Conservation (phyloP, 2,888 invertebrate species). For the Podabrus alpinus region DNA sequence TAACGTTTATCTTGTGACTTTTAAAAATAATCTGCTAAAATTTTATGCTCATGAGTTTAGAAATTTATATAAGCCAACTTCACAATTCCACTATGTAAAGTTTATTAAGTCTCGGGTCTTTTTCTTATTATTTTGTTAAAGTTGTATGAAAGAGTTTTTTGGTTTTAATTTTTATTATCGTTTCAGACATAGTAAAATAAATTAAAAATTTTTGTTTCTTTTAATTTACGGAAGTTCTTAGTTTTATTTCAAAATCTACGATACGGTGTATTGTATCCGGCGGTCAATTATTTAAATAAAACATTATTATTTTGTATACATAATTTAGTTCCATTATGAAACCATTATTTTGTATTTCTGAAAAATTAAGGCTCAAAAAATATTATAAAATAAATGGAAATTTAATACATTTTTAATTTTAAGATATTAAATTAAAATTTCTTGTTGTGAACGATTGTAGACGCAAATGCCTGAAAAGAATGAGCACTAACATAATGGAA, state of each 20-base stretch:
- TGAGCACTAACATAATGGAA: constrained; percentile 12
- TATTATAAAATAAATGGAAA: not conserved
- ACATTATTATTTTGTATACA: not conserved
- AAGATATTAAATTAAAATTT: not conserved
- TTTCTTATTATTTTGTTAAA: not conserved
- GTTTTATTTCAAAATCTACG: not conserved
- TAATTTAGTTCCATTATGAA: not conserved
- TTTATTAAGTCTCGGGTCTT: not conserved
- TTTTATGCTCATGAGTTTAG: not conserved
- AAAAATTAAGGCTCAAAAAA: not conserved
- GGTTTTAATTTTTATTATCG: not conserved
- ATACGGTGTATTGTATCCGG: not conserved
- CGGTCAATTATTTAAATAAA: not conserved
- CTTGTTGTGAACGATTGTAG: not conserved
- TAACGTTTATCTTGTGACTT: not conserved
- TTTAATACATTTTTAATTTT: not conserved
- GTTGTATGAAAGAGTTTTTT: not conserved
- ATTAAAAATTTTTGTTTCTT: not conserved
- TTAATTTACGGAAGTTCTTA: not conserved
- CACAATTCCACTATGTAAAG: not conserved
- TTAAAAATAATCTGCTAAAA: not conserved
- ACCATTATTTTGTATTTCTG: not conserved
- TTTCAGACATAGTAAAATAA: not conserved
- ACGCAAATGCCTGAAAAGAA: constrained; percentile 1
- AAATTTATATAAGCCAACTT: not conserved